Conservation (phyloP, 2,113 vertebrate species). For the Sander vitreus region DNA sequence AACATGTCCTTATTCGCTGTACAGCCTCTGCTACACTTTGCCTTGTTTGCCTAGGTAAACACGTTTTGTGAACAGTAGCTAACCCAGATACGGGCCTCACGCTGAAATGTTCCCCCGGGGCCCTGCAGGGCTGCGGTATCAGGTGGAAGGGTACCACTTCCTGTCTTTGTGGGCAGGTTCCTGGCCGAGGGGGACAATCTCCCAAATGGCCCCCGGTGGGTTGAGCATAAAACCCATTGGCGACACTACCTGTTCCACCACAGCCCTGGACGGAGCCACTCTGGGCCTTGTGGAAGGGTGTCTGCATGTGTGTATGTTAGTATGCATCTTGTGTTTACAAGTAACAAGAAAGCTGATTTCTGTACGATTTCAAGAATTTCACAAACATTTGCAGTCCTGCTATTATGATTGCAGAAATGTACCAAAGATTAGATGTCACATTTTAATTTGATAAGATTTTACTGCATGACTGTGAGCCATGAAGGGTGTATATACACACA, state of each 20-base stretch:
- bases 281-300: conserved; percentile 24
- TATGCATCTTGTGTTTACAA: conserved; percentile 16
- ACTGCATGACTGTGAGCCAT: conserved; percentile 9
- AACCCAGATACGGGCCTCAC: conserved; percentile 70
- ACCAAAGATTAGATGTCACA: conserved; percentile 6
- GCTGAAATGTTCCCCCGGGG: conserved; percentile 50
- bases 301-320: conserved; percentile 4
- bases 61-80: conserved; percentile 63
- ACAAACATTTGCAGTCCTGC: conserved; percentile 2
- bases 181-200: conserved; percentile 61
- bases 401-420: conserved; percentile 8
- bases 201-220: conserved; percentile 34
- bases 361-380: conserved; percentile 11
- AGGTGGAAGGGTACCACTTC: conserved; percentile 71
- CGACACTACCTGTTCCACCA: conserved; percentile 56
- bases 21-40: conserved; percentile 21
- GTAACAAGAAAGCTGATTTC: conserved; percentile 29
- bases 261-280: conserved; percentile 62
- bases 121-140: conserved; percentile 51
- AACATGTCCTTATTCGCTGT: conserved; percentile 52
- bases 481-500: conserved; percentile 18
- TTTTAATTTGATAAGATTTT: conserved; percentile 18
- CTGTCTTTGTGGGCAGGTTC: conserved; percentile 76
- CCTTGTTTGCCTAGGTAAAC: conserved; percentile 68
- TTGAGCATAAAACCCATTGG: conserved; percentile 32